phyloP scores from a whole-genome alignment of 2,888 invertebrate genomes.

The Drosophila robusta region DNA sequence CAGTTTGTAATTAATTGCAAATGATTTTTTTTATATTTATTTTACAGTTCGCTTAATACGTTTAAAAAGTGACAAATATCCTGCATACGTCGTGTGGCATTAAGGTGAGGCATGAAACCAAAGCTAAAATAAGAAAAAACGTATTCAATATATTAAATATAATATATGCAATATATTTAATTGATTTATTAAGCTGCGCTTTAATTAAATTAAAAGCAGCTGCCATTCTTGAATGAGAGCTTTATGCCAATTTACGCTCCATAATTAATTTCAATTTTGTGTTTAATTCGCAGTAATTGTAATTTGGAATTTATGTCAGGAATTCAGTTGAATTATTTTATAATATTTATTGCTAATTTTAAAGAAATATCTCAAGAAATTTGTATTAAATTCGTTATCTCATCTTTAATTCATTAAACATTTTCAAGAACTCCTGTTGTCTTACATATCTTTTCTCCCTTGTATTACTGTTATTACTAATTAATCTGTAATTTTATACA shows the following conservation, averaged over 20 bases:
- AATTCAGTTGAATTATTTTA: background rate
- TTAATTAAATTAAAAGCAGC: constrained; percentile 11
- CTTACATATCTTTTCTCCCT: background rate
- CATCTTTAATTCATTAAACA: background rate
- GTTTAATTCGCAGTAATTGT: background rate
- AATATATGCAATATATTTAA: background rate
- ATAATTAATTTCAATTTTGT: background rate
- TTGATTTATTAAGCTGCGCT: constrained; percentile 1
- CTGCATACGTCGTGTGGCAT: constrained; percentile 13
- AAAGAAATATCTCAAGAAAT: background rate
- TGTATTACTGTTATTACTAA: background rate
- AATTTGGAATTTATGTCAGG: background rate
- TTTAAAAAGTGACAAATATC: constrained; percentile 18
- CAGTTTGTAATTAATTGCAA: too few species aligned
- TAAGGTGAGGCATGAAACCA: constrained; percentile 29
- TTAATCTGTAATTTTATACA: background rate
- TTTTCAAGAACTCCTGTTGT: background rate
- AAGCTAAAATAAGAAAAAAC: background rate
- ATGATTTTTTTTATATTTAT: background rate
- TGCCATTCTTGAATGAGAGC: background rate
- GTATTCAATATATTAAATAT: background rate
- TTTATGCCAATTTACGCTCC: constrained; percentile 3
- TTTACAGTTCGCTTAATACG: constrained; percentile 23
- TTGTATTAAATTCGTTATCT: background rate
- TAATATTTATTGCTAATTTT: background rate